A percentile compares a stretch with the other conserved stretches of the same genome.
Conservation (phyloP, 2,797 vertebrate genomes). For the Sebastes melanostomus region DNA sequence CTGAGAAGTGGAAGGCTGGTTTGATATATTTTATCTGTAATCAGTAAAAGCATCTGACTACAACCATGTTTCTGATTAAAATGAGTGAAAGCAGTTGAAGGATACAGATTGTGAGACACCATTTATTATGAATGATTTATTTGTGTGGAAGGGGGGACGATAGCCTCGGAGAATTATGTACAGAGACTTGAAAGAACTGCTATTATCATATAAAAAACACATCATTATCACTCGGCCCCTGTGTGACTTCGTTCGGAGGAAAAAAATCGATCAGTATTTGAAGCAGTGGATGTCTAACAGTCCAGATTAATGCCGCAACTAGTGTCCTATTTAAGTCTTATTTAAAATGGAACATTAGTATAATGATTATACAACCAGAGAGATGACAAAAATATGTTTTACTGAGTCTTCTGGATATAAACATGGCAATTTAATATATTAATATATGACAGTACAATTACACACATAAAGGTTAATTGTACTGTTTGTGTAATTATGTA, state of each 20-base stretch:
- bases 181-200: constrained; percentile 24
- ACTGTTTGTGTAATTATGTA: background rate
- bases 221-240: constrained; percentile 35
- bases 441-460: background rate
- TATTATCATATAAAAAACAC: constrained; percentile 45
- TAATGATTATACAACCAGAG: background rate
- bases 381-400: background rate
- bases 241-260: constrained; percentile 3
- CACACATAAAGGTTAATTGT: background rate
- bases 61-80: background rate
- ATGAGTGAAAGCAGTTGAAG: background rate
- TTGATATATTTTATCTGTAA: background rate
- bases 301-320: background rate
- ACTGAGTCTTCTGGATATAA: background rate
- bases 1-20: no score
- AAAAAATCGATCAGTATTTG: background rate
- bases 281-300: background rate
- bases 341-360: background rate
- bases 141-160: background rate
- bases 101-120: background rate
- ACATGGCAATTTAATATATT: background rate
- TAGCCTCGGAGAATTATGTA: background rate
- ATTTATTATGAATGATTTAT: background rate
- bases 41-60: background rate
- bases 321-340: background rate